These are phyloP conservation scores for Saccostrea cuccullata DNA, from an alignment of 1,140 invertebrate species.

Conservation along the genomic window DNA sequence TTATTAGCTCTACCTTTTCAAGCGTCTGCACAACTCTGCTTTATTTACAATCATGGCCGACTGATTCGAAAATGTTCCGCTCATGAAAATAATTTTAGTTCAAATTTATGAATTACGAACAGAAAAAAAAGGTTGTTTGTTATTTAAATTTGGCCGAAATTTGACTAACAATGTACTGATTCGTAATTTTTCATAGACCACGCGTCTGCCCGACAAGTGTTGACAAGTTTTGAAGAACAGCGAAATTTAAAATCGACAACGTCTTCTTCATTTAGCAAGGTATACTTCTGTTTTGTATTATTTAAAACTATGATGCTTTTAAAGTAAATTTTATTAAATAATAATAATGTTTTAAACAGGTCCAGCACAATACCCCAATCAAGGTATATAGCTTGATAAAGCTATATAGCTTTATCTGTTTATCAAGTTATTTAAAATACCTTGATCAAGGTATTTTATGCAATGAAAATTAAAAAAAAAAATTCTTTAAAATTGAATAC, in stretches of 20 bases:
- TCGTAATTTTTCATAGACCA: neutral
- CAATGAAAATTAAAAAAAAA: too few species aligned
- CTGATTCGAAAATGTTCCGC: neutral
- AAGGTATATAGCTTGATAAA: too few species aligned
- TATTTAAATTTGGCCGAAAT: neutral
- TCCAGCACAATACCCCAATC: too few species aligned
- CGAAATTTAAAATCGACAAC: neutral
- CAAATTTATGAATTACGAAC: neutral
- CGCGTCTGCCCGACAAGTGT: neutral
- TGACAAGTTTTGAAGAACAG: neutral
- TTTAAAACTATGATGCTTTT: too few species aligned
- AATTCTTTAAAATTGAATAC: too few species aligned
- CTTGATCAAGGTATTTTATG: too few species aligned
- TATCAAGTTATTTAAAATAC: too few species aligned
- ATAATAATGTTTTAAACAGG: too few species aligned
- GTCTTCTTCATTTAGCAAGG: neutral
- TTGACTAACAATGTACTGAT: neutral
- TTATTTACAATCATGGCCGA: constrained; percentile 27
- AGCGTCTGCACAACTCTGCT: neutral
- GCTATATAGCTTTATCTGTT: too few species aligned
- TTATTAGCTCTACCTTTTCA: neutral
- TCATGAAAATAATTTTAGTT: neutral
- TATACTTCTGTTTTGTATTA: too few species aligned
- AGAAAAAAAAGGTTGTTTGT: neutral
- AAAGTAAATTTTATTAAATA: too few species aligned